These are phyloP conservation scores for Drosophila leontia DNA, from an alignment of 1,140 invertebrate species.

Conservation along the genomic window DNA sequence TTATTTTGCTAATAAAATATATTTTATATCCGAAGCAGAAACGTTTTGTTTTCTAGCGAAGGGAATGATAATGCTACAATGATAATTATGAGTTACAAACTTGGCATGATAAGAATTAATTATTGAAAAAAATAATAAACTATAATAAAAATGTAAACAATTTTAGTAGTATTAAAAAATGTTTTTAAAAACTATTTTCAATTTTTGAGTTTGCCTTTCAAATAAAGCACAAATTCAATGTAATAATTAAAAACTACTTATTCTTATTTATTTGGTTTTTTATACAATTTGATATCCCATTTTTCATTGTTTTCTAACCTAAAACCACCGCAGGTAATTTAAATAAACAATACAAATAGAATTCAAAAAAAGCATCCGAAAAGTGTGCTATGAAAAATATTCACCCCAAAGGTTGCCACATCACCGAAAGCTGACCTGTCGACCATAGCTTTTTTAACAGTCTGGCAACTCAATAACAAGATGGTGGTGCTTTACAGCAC, in stretches of 20 bases:
- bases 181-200: too few species aligned
- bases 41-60: neutral
- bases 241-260: neutral
- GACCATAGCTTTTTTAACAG: neutral
- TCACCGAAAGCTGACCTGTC: neutral
- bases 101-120: neutral
- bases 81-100: too few species aligned
- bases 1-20: neutral
- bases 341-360: neutral
- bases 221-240: too few species aligned
- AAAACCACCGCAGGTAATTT: neutral
- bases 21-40: neutral
- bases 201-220: too few species aligned
- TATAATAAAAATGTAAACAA: too few species aligned
- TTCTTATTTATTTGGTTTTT: neutral
- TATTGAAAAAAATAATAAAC: too few species aligned
- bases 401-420: neutral
- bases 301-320: neutral
- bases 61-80: too few species aligned
- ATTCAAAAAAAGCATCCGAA: neutral
- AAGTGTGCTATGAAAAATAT: neutral
- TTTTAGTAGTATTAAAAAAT: too few species aligned
- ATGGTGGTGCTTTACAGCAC: slow-evolving; percentile 5
- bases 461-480: neutral
- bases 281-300: neutral